Evolutionary conservation across 2,113 vertebrate genomes (phyloP).

Genomic region (Burhinus bistriatus): DNA sequence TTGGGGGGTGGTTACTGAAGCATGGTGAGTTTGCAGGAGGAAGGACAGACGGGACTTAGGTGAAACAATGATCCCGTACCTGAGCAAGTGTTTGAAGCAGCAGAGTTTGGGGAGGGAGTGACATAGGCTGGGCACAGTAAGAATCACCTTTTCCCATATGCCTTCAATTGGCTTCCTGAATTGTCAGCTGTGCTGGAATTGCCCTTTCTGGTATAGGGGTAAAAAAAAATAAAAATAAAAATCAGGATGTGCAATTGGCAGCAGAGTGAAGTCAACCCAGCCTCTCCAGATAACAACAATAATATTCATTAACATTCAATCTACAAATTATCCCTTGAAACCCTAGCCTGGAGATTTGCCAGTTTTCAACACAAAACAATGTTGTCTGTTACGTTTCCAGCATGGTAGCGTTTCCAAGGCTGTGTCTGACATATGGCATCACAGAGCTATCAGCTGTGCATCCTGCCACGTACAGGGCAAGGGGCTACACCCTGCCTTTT

Average conservation of each 20-base stretch:
- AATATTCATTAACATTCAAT: conserved; percentile 41
- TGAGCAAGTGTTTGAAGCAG: not conserved
- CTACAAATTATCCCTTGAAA: conserved; percentile 44
- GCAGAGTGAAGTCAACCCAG: not conserved
- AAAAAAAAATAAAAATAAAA: not conserved
- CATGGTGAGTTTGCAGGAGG: not conserved
- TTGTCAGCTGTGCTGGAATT: not conserved
- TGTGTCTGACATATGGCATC: not conserved
- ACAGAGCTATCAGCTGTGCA: not conserved
- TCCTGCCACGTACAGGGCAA: not conserved
- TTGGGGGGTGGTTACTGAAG: not conserved
- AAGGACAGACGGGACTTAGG: not conserved
- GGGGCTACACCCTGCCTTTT: not conserved
- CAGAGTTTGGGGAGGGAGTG: not conserved
- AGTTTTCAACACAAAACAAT: not conserved
- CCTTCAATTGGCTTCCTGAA: not conserved
- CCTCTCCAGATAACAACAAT: not conserved
- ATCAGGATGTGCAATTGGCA: not conserved
- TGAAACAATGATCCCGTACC: not conserved
- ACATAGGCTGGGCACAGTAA: no score
- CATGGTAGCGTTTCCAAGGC: not conserved
- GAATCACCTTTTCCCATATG: not conserved
- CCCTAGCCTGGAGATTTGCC: conserved; percentile 34
- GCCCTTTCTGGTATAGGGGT: not conserved
- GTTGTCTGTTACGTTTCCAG: not conserved